Conservation (phyloP, 53 echinoderm and acorn worm genomes). For the Antedon mediterranea region DNA sequence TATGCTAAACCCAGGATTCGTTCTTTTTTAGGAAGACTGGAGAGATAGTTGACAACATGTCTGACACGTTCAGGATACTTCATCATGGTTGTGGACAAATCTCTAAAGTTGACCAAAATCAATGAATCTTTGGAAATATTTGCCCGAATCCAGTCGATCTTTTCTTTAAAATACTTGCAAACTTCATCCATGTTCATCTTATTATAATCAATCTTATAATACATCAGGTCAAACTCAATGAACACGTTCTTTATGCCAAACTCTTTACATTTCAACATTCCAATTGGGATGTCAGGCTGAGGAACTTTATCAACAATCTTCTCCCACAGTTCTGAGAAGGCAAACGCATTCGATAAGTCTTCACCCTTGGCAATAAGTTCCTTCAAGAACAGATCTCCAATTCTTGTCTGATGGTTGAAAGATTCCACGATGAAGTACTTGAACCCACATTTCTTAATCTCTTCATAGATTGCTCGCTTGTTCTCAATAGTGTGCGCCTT, state of each 20-base stretch:
- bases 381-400: conserved; percentile 31
- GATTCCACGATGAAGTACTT: conserved; percentile 34
- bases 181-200: conserved; percentile 22
- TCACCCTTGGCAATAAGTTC: conserved; percentile 25
- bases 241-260: conserved; percentile 21
- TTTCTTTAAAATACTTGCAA: conserved; percentile 17
- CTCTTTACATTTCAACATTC: conserved; percentile 15
- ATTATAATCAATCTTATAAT: conserved; percentile 23
- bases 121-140: conserved; percentile 11
- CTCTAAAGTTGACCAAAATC: conserved; percentile 26
- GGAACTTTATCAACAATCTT: conserved; percentile 7
- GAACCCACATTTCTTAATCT: conserved; percentile 40
- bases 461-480: conserved; percentile 43
- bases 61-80: conserved; percentile 15
- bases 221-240: conserved; percentile 26
- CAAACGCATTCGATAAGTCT: conserved; percentile 19
- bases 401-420: conserved; percentile 29
- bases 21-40: conserved; percentile 15
- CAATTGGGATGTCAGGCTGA: conserved; percentile 24
- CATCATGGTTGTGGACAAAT: conserved; percentile 28
- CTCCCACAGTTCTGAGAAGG: conserved; percentile 29
- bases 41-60: conserved; percentile 23
- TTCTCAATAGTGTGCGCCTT: conserved; percentile 41
- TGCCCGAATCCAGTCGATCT: conserved; percentile 22
- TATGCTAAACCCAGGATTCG: conserved; percentile 29